A percentile compares a stretch with the other conserved stretches of the same genome.
These are phyloP conservation scores for Nineta flava DNA, from an alignment of 2,888 invertebrate species.

Conservation along the genomic window DNA sequence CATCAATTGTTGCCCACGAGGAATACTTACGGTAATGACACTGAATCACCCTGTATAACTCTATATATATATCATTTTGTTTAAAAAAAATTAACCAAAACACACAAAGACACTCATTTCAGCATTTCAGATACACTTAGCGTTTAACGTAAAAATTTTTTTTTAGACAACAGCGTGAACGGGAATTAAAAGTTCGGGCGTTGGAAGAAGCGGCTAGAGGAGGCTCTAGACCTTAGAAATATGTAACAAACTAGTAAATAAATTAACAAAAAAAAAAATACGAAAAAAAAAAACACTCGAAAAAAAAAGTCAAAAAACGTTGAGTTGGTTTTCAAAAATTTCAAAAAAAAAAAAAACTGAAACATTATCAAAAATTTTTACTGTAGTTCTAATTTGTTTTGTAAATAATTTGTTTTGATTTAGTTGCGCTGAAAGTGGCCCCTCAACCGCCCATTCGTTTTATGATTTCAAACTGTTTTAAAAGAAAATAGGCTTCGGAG, in stretches of 20 bases:
- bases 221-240: conserved; percentile 37
- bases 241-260: not conserved
- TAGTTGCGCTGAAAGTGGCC: no score
- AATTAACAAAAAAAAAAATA: no score
- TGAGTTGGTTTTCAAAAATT: no score
- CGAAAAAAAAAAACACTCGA: no score
- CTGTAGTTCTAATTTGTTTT: no score
- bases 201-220: conserved; percentile 67
- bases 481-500: no score
- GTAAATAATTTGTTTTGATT: no score
- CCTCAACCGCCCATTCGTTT: no score
- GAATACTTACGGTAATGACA: conserved; percentile 41
- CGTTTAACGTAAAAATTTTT: conserved; percentile 7
- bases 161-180: conserved; percentile 55
- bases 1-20: conserved; percentile 46
- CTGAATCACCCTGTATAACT: conserved; percentile 5
- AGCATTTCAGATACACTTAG: not conserved
- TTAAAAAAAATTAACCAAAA: not conserved
- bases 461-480: no score
- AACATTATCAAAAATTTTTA: no score
- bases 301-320: no score
- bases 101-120: not conserved
- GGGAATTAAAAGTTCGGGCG: conserved; percentile 72
- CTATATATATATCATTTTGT: not conserved
- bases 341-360: no score